Evolutionary conservation across 1,140 invertebrate species (phyloP), one percentile per base, ranked within the genome.

Genomic region (Marisa cornuarietis): DNA sequence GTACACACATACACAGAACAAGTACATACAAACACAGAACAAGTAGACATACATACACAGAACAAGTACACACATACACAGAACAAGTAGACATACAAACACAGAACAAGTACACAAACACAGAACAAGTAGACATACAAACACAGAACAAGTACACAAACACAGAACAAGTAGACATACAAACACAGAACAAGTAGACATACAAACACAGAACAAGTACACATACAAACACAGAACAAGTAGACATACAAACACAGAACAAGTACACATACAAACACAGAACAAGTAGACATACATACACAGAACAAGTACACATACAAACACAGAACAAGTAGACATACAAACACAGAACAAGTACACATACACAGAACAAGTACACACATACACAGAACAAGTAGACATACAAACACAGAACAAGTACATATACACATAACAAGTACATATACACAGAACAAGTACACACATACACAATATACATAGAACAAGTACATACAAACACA

Each of bases 41-140:
- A n/a, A n/a, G n/a, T n/a, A n/a, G n/a, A n/a, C n/a, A n/a, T n/a
- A 69, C 68, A 69, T 54, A 54, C 71, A 73, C 49, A 54, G 31
- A 42, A 22, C 14, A 69, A 16, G 18, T 63, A 61, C 14, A 65
- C n/a, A n/a, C n/a, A n/a, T n/a, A n/a, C n/a, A n/a, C n/a, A n/a
- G n/a, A 54, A 8, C 52, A 54, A 8, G 8, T 54, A 54, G 52
- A 54, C 11, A 18, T 58, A 18, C 54, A 9, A 6, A 9, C 11
- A 58, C 54, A 58, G 54, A 18, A 58, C 8, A 54, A 8, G 14
- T 14, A 54, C 8, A 54, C 8, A 54, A 9, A 54, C 52, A 54
- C 52, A 54, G 52, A 54, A 54, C 52, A 54, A 14, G 52, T 54
- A n/a, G n/a, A 14, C 8, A 54, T 9, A 54, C 52, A 54, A 9